Base-by-base conservation (phyloP, 2,888 invertebrate species). In the Aplocera efformata region DNA sequence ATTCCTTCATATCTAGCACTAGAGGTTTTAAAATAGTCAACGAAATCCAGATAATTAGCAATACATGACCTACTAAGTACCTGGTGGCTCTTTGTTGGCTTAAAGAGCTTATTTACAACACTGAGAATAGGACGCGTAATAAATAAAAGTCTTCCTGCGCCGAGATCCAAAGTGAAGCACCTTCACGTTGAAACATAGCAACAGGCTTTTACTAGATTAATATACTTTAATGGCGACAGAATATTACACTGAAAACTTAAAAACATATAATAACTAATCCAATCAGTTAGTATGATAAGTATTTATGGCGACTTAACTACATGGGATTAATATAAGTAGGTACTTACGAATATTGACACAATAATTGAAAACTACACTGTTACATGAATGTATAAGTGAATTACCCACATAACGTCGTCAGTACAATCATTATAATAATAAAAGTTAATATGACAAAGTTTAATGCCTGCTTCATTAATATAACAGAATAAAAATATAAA, bases 141-240 rank as follows among this genome's bases (percentile, higher is more conserved):
- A 22, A 22, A 22, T 22, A n/a, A 22, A 22, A 22, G 22, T 1
- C 22, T 5, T 22, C 4, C 7, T 6, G 7, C 1, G 6, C 7
- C 6, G 7, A 22, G 22, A 7, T 22, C n/a, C 22, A 22, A 6
- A 7, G 22, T 22, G 22, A 22, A 22, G n/a, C 1, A 1, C 7
- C 3, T 22, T 22, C 22, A 22, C 22, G 1, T 6, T 7, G 22
- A 22, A 22, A 22, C 54, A 53, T 37, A 21, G 35, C 22, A 22
- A 52, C 52, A 53, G 38, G 40, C 50, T 50, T 55, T 38, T 56
- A 27, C 51, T 71, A 67, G 69, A 59, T 44, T 79, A 82, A 30
- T 73, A 78, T 74, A 76, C 66, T 84, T 84, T 84, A 84, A 74
- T 85, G 68, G 69, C 67, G 75, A 81, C 69, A 81, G 75, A 79